Base-by-base conservation (phyloP, 2,888 invertebrate genomes). In the Pandemis corylana region DNA sequence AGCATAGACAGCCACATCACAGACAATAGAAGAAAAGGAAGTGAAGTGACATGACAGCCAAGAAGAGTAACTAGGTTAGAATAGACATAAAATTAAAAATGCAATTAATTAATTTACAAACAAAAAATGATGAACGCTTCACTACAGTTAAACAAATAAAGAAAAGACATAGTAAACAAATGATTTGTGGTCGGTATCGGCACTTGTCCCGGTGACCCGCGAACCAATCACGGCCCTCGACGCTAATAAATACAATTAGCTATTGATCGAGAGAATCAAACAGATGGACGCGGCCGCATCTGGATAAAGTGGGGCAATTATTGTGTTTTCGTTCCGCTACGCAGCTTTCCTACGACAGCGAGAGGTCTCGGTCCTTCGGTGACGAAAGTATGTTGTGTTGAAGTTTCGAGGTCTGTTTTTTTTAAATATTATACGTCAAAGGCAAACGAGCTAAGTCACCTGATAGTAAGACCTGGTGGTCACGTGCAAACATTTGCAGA, bases 221-320 rank as follows among this genome's bases (percentile, higher is more conserved):
- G 81, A 83, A 83, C 87, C 93, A 93, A 94, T 93, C 93, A 90
- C 90, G 78, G 87, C 72, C 68, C 76, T 69, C 70, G 41, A 59
- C 64, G 70, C 85, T 90, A 90, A 93, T 92, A 88, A 91, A 91
- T 82, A 85, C 88, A 90, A 93, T 92, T 90, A 92, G 85, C 86
- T 81, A 81, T 84, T 88, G 88, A 90, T 86, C 82, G 84, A 75
- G 28, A n/a, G 67, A 67, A 56, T 67, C 67, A 56, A 83, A 84
- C 89, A 87, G 82, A 84, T 84, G 86, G 81, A 82, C 85, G 80
- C 78, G 78, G 70, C 71, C 77, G 75, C 76, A 68, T 69, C 71
- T 71, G 56, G 62, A 41, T 66, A 53, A 63, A 63, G 71, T 75
- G 20, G 66, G 63, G 42, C 75, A 71, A 71, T 71, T 67, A 67